Base-by-base conservation (phyloP, 2,797 vertebrate species). In the Echeneis naucrates region DNA sequence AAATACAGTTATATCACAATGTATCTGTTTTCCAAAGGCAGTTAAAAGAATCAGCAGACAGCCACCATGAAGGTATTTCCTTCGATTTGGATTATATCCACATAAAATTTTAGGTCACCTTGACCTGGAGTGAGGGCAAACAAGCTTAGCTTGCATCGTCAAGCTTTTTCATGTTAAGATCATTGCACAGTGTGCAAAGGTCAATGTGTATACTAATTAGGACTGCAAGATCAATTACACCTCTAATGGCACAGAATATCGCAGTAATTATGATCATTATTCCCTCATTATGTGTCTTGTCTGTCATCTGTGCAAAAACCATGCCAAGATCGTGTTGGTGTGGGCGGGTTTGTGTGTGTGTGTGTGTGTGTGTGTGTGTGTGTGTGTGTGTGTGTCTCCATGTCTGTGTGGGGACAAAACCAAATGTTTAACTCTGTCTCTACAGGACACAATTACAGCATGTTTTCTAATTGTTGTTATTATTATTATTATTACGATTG, bases 191-290 rank as follows among this genome's bases (percentile, higher is more conserved):
- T 60, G 67, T 50, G 60, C 26, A 82, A 76, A 83, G 80, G 82
- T 84, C 75, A 81, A 2, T 64, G 52, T 69, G 44, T 63, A 54
- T 32, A 44, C 56, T 74, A 61, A 77, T 82, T 74, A 75, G 19
- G 44, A 85, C 80, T 70, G 26, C n/a, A 5, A 75, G 76, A 85
- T 86, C 79, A 84, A 84, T 90, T 88, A 77, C 51, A 0, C 62
- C 50, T 62, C 61, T 77, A 88, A 88, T 88, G 75, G 56, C 68
- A 69, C 74, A 80, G 51, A 87, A 76, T 57, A 55, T 77, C 66
- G 2, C 26, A 44, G 68, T 85, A 82, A 91, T 87, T 82, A 78
- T 81, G 47, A 72, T 84, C 58, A 81, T 91, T 81, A 88, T 75
- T 78, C 68, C 56, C 71, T 78, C 75, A 83, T 87, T 87, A 82